A percentile compares a stretch with the other conserved stretches of the same genome.
Conservation (phyloP, 1,140 invertebrate genomes). For the Drosophila santomea region DNA sequence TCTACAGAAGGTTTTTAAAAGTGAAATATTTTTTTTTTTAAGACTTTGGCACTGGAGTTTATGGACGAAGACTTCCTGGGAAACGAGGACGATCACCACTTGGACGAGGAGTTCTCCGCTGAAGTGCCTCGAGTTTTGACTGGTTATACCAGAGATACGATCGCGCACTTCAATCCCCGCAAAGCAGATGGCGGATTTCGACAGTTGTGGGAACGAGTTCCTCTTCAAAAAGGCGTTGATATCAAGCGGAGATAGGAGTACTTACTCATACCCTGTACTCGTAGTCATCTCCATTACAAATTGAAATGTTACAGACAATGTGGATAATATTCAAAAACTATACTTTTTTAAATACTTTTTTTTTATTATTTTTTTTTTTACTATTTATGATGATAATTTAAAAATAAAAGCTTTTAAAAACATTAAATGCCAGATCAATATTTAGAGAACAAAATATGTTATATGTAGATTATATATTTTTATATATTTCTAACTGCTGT, state of each 20-base stretch:
- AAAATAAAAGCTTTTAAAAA: too few relatives aligned
- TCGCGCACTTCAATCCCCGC: constrained; percentile 62
- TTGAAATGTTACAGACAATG: background rate
- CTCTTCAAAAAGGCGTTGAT: constrained; percentile 57
- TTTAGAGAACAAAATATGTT: too few relatives aligned
- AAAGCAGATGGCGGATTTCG: constrained; percentile 57
- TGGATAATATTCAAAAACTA: background rate
- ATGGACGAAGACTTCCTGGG: constrained; percentile 51
- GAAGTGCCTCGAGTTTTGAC: constrained; percentile 49
- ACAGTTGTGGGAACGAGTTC: constrained; percentile 60
- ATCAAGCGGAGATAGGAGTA: constrained; percentile 48
- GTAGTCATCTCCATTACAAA: background rate
- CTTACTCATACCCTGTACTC: background rate
- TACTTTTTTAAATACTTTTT: background rate
- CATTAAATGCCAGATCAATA: too few relatives aligned
- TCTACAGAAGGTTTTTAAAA: too few relatives aligned
- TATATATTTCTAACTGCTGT: too few relatives aligned
- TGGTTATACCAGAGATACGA: constrained; percentile 61
- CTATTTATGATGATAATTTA: background rate
- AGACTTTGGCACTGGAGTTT: constrained; percentile 42
- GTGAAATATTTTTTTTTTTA: too few relatives aligned
- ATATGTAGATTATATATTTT: too few relatives aligned
- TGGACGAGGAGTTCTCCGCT: constrained; percentile 33
- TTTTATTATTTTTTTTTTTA: background rate
- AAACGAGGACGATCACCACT: constrained; percentile 18